Evolutionary conservation across 2,113 vertebrate genomes (phyloP).

Genomic region (Dryoscopus gambensis): DNA sequence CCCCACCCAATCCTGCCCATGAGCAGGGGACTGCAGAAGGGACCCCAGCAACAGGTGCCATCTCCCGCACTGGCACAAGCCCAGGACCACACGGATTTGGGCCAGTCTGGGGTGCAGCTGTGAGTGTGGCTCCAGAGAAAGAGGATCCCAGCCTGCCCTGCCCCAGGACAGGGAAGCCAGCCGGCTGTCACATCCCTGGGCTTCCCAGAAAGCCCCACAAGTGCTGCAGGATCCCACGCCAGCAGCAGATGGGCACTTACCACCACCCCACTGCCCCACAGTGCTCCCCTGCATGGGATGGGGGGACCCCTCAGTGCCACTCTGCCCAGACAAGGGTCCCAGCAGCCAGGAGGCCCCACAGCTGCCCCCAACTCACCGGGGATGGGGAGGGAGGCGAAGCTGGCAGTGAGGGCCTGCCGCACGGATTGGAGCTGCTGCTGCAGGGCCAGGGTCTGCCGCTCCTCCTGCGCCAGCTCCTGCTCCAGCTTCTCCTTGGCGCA

Average conservation of each 20-base stretch:
- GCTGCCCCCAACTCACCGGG: conserved; percentile 75
- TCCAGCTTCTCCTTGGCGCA: conserved; percentile 93
- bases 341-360: fast-evolving
- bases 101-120: neutral
- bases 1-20: neutral
- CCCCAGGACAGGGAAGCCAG: fast-evolving
- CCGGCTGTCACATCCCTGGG: neutral
- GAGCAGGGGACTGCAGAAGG: neutral
- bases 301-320: too few species aligned
- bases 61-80: neutral
- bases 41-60: too few species aligned
- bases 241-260: neutral
- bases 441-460: conserved; percentile 87
- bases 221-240: neutral
- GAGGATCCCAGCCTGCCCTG: neutral
- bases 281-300: too few species aligned
- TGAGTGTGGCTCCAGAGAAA: neutral
- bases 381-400: conserved; percentile 87
- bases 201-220: fast-evolving
- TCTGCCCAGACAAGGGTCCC: neutral
- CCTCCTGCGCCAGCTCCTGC: conserved; percentile 90
- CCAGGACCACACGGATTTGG: neutral
- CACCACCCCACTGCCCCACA: too few species aligned
- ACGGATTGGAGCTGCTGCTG: conserved; percentile 90
- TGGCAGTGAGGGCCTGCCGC: conserved; percentile 87